phyloP scores from a whole-genome alignment of 2,797 vertebrate genomes.

The Manis crassicaudata region DNA sequence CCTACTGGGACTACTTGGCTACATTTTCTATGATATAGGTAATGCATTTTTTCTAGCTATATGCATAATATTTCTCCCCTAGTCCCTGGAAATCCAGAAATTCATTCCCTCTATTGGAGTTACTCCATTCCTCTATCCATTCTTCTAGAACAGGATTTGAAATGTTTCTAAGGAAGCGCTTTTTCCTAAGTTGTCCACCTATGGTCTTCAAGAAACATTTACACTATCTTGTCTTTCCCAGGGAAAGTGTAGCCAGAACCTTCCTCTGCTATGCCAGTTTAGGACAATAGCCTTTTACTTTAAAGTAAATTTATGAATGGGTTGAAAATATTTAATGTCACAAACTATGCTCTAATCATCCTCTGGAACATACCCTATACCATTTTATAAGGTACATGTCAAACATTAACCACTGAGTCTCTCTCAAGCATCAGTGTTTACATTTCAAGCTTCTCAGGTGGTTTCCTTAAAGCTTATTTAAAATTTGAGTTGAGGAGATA shows the following conservation, averaged over 20 bases:
- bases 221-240: not conserved
- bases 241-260: not conserved
- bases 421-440: not conserved
- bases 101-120: not conserved
- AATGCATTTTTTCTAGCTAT: not conserved
- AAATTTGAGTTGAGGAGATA: not conserved
- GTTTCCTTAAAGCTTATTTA: not conserved
- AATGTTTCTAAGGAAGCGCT: not conserved
- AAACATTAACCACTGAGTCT: not conserved
- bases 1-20: not conserved
- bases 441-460: not conserved
- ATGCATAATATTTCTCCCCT: not conserved
- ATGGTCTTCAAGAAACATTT: constrained; percentile 20
- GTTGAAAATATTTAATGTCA: not conserved
- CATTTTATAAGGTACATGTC: not conserved
- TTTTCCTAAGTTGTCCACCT: not conserved
- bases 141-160: not conserved
- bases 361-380: not conserved
- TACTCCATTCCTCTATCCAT: not conserved
- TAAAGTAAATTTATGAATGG: not conserved
- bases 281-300: not conserved
- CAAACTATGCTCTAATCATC: not conserved
- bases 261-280: not conserved
- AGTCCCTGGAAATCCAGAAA: not conserved
- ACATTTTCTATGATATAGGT: not conserved